Conservation (phyloP, 2,797 vertebrate genomes). For the Pipistrellus pygmaeus region DNA sequence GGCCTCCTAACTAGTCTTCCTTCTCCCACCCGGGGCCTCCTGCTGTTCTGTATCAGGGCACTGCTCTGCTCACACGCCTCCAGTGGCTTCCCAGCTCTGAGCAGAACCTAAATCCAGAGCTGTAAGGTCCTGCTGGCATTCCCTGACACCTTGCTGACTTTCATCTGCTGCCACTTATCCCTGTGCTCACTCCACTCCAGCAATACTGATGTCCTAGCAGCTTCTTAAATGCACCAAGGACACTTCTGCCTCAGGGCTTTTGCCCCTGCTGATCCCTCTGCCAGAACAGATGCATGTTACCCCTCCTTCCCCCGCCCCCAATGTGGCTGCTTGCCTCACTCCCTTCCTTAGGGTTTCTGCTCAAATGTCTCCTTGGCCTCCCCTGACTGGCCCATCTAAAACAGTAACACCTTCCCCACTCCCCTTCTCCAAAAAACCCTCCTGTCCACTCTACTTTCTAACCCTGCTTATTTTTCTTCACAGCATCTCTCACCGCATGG, state of each 20-base stretch:
- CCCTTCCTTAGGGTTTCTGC: neutral
- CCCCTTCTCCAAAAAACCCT: neutral
- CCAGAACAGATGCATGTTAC: neutral
- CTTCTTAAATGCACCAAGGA: neutral
- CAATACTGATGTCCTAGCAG: neutral
- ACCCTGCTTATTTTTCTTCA: neutral
- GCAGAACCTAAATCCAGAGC: neutral
- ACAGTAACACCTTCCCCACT: neutral
- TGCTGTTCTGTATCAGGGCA: neutral
- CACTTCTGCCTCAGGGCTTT: neutral
- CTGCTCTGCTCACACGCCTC: neutral
- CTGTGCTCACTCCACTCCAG: neutral
- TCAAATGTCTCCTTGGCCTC: neutral
- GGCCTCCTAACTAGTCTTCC: neutral
- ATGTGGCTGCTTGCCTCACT: neutral
- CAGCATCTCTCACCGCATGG: neutral
- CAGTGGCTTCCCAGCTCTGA: neutral
- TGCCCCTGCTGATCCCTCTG: neutral
- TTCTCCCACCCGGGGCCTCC: neutral
- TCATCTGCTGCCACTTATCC: neutral
- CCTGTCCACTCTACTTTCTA: neutral
- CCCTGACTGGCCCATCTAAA: neutral
- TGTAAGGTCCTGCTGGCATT: neutral
- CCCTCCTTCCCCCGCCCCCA: fast-evolving
- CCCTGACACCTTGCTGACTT: neutral